Conservation (phyloP, 2,888 invertebrate species). For the Caenorhabditis panamensis region DNA sequence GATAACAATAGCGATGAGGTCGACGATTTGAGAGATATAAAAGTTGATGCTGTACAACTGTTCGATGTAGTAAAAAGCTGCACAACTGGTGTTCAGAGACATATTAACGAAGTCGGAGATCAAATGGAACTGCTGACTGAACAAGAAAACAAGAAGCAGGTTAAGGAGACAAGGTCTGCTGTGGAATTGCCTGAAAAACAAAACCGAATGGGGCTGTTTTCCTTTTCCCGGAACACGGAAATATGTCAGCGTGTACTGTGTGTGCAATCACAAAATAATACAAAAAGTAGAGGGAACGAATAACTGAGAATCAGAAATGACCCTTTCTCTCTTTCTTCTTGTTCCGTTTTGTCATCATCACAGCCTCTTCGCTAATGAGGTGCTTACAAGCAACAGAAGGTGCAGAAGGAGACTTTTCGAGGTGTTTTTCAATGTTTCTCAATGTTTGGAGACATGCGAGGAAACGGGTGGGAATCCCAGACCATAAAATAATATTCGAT, state of each 20-base stretch:
- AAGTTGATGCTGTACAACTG: conserved; percentile 21
- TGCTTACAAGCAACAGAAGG: no score
- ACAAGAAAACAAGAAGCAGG: neutral
- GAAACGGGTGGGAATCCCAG: no score
- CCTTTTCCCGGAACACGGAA: neutral
- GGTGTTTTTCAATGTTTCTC: no score
- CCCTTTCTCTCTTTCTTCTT: no score
- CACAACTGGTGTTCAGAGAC: conserved; percentile 12
- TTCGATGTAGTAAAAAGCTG: neutral
- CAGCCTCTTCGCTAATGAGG: no score
- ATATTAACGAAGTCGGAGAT: neutral
- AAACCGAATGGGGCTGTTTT: neutral
- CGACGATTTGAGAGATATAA: conserved; percentile 18
- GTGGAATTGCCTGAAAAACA: neutral
- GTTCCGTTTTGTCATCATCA: no score
- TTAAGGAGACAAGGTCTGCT: neutral
- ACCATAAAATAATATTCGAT: neutral
- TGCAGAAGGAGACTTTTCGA: no score
- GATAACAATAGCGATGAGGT: conserved; percentile 5
- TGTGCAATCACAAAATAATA: no score
- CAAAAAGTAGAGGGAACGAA: no score
- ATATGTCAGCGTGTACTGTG: neutral
- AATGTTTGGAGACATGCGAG: no score
- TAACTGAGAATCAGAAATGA: no score
- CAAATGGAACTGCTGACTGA: neutral